These are phyloP conservation scores for Lagodon rhomboides DNA, from an alignment of 2,797 vertebrate genomes.

Conservation along the genomic window DNA sequence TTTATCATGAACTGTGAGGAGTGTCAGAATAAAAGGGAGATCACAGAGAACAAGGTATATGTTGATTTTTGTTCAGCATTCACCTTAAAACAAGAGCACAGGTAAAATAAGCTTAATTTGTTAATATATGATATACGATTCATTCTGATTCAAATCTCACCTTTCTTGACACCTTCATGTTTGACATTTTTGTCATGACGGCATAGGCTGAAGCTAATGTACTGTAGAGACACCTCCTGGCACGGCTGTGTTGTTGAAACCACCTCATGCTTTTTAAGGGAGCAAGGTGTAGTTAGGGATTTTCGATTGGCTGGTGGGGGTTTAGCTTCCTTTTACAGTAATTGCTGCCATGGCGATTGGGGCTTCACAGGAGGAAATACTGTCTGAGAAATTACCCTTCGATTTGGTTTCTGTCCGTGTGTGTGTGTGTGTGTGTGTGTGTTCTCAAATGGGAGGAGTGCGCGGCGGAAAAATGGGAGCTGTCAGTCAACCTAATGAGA, in stretches of 20 bases:
- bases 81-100: too few species aligned
- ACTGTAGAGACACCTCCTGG: conserved; percentile 31
- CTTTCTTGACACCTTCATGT: conserved; percentile 7
- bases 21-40: background rate
- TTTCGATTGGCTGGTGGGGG: conserved; percentile 42
- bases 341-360: conserved; percentile 72
- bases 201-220: conserved; percentile 48
- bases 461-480: conserved; percentile 72
- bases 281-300: conserved; percentile 20
- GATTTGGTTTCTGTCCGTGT: conserved; percentile 46
- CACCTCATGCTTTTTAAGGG: conserved; percentile 40
- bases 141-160: conserved; percentile 23
- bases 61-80: background rate
- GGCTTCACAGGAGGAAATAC: conserved; percentile 80
- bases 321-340: conserved; percentile 74
- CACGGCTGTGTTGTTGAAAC: conserved; percentile 20
- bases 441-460: conserved; percentile 72
- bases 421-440: conserved; percentile 50
- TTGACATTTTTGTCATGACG: conserved; percentile 45
- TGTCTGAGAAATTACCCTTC: conserved; percentile 75
- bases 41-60: background rate
- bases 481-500: conserved; percentile 87
- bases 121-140: background rate
- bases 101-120: conserved; percentile 1
- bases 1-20: background rate